Evolutionary conservation across 92 coral and sea anemone species (phyloP).

Genomic region (Palythoa heliodiscus): DNA sequence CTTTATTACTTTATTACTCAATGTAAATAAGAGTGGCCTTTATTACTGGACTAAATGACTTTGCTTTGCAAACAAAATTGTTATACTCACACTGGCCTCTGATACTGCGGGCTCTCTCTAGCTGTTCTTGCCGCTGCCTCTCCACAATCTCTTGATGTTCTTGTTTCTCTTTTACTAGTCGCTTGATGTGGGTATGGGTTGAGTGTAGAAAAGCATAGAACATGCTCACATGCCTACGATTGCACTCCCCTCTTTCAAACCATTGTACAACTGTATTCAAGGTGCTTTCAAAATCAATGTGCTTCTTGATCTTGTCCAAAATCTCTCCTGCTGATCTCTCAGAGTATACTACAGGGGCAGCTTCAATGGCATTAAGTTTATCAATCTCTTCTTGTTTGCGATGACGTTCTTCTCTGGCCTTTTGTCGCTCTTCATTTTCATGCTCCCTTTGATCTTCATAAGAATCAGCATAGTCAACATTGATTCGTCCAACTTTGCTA

Average conservation of each 20-base stretch:
- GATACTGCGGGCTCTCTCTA: slow-evolving; percentile 60
- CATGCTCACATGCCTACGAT: slow-evolving; percentile 64
- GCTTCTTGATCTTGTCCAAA: slow-evolving; percentile 59
- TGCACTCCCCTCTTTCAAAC: slow-evolving; percentile 85
- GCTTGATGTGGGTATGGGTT: slow-evolving; percentile 67
- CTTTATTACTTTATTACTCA: not conserved
- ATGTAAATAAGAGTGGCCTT: too few relatives aligned
- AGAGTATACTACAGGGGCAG: slow-evolving; percentile 16
- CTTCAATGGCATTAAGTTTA: slow-evolving; percentile 29
- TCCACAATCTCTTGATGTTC: slow-evolving; percentile 82
- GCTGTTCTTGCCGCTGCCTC: slow-evolving; percentile 67
- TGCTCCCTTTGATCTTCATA: slow-evolving; percentile 53
- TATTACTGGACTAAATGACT: not conserved
- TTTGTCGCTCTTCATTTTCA: slow-evolving; percentile 39
- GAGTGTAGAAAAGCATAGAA: slow-evolving; percentile 73
- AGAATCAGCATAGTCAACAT: slow-evolving; percentile 69
- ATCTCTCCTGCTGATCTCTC: slow-evolving; percentile 53
- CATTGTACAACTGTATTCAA: slow-evolving; percentile 66
- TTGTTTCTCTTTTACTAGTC: slow-evolving; percentile 69
- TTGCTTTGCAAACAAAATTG: not conserved
- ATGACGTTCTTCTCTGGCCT: slow-evolving; percentile 63
- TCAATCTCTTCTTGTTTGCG: slow-evolving; percentile 33
- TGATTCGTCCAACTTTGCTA: slow-evolving; percentile 59
- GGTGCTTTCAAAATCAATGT: slow-evolving; percentile 48
- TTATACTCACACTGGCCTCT: slow-evolving; percentile 71